Conservation (phyloP, 2,113 vertebrate species). For the Diadophis punctatus region DNA sequence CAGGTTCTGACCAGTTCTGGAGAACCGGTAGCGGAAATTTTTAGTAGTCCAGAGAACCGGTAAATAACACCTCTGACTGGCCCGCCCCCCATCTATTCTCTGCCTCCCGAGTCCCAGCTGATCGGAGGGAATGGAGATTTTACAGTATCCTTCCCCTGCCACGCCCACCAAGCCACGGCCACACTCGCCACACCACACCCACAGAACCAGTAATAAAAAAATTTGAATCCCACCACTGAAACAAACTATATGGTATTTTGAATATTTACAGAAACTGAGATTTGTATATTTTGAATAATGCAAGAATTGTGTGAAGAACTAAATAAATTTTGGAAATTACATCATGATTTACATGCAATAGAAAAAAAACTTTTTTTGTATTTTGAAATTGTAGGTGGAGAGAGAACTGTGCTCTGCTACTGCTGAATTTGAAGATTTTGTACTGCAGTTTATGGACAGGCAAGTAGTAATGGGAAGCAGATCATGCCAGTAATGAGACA, state of each 20-base stretch:
- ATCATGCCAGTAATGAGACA: neutral
- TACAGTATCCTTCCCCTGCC: too few relatives aligned
- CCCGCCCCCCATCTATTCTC: too few relatives aligned
- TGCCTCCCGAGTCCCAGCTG: too few relatives aligned
- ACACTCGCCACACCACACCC: too few relatives aligned
- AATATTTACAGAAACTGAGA: neutral
- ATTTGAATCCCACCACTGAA: too few relatives aligned
- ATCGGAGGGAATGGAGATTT: too few relatives aligned
- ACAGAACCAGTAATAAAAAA: too few relatives aligned
- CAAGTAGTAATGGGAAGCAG: conserved; percentile 2
- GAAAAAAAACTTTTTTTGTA: neutral
- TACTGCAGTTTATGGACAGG: conserved; percentile 99
- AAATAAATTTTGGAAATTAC: neutral
- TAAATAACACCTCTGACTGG: too few relatives aligned
- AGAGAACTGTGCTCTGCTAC: conserved; percentile 95
- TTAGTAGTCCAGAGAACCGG: too few relatives aligned
- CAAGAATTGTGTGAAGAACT: neutral
- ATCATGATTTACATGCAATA: neutral
- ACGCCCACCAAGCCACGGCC: too few relatives aligned
- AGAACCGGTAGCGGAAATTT: too few relatives aligned
- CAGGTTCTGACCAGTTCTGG: too few relatives aligned
- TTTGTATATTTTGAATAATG: neutral
- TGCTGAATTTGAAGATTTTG: conserved; percentile 98
- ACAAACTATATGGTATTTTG: neutral
- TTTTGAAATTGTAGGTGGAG: conserved; percentile 77